Evolutionary conservation across 2,888 invertebrate species (phyloP), one percentile per base, ranked within the genome.

Genomic region (Troglohyphantes excavatus): DNA sequence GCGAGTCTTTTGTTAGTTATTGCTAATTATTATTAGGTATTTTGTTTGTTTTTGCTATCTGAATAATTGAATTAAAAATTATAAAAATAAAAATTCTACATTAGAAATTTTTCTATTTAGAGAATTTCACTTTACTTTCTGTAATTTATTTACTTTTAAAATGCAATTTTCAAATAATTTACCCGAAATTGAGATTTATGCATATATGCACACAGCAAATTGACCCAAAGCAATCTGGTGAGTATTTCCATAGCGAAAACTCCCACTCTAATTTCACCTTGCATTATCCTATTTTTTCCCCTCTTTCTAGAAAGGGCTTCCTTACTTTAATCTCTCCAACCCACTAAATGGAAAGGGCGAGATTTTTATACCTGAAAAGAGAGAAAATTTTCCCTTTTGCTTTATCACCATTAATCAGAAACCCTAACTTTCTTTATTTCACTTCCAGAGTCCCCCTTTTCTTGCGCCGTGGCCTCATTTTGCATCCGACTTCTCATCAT

Each of bases 401-500:
- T 23, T 73, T 73, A 73, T 73, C 72, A 83, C 73, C 83, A 83
- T 83, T 83, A 83, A 83, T 83, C 83, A 83, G 63, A 46, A 73
- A 73, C 63, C 65, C 26, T 82, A 83, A 65, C 65, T 73, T 83
- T 65, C 83, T 83, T 83, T 73, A 73, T 73, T 83, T 73, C 65
- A 17, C 73, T 73, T 70, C 46, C 53, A 83, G 3, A n/a, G n/a
- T n/a, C n/a, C 21, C 73, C 59, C 61, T 83, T 83, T 29, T 81
- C 68, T 65, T 61, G n/a, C 70, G 59, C 27, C 43, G 3, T 65
- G 63, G 63, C 83, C 73, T 46, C 63, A 65, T 73, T 83, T 73
- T 73, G 73, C 72, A 83, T 83, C 39, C 39, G 61, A n/a, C 73
- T 83, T 63, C 83, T 73, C 83, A 65, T 83, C 73, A 83, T 73